Percentiles rank a stretch among this genome's conserved stretches.
phyloP scores from a whole-genome alignment of 2,888 invertebrate species.

The Listrodromus nycthemerus region DNA sequence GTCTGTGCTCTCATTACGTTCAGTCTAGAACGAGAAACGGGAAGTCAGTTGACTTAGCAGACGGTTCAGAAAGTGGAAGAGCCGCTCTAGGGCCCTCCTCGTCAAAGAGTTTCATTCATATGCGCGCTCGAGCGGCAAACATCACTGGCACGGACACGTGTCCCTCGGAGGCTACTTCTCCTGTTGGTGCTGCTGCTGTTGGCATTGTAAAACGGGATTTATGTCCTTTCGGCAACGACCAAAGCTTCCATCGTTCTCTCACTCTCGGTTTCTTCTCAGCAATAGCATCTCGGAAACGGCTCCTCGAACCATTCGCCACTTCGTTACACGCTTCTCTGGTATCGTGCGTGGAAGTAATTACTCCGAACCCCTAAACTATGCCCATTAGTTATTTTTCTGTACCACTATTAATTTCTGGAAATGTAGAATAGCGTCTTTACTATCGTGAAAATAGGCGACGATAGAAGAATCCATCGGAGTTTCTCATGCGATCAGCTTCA shows the following conservation, averaged over 20 bases:
- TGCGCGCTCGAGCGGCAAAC: constrained; percentile 76
- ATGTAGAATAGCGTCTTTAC: not conserved
- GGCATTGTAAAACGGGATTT: constrained; percentile 75
- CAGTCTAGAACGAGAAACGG: constrained; percentile 56
- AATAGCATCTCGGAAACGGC: constrained; percentile 1
- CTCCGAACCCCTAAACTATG: not conserved
- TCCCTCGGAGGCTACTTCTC: constrained; percentile 68
- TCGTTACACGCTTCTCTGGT: constrained; percentile 48
- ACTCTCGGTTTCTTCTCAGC: constrained; percentile 25
- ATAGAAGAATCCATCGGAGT: not conserved
- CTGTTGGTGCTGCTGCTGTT: constrained; percentile 55
- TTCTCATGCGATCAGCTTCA: constrained; percentile 13
- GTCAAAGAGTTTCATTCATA: constrained; percentile 74
- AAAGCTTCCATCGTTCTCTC: constrained; percentile 63
- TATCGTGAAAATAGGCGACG: constrained; percentile 12
- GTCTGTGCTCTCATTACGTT: constrained; percentile 61
- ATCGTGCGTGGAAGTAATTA: constrained; percentile 52
- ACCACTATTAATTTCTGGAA: constrained; percentile 36
- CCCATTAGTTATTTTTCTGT: constrained; percentile 10
- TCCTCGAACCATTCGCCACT: constrained; percentile 27
- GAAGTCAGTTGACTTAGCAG: constrained; percentile 49
- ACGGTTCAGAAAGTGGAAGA: constrained; percentile 38
- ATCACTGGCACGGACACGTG: constrained; percentile 80
- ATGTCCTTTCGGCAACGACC: constrained; percentile 78
- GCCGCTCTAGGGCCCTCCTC: constrained; percentile 31